Conservation (phyloP, 2,113 vertebrate species). For the Tragelaphus buxtoni region DNA sequence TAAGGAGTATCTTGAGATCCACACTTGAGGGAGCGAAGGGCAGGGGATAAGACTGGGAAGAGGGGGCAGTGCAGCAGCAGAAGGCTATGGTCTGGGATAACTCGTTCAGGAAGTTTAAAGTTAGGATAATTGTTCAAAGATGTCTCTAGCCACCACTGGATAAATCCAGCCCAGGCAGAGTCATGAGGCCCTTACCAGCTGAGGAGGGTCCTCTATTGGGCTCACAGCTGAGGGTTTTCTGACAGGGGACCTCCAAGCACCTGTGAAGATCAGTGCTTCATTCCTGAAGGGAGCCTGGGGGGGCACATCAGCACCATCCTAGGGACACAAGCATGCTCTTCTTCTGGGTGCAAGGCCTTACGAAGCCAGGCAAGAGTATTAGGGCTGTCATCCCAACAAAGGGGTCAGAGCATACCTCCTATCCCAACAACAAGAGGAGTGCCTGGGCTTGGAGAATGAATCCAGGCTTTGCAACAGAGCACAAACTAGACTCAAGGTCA, state of each 20-base stretch:
- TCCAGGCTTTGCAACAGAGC: background rate
- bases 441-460: background rate
- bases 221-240: background rate
- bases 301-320: background rate
- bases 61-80: background rate
- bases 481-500: background rate
- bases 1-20: background rate
- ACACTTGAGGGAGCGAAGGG: background rate
- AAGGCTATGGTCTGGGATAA: background rate
- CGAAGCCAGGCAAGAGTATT: background rate
- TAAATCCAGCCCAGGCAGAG: background rate
- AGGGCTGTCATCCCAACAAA: background rate
- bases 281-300: background rate
- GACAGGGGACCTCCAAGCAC: too few relatives aligned
- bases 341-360: background rate
- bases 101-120: background rate
- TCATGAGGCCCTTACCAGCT: background rate
- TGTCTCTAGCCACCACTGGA: background rate
- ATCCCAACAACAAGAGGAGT: background rate
- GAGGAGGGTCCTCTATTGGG: background rate
- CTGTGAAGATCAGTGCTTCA: background rate
- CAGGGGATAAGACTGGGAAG: background rate
- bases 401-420: background rate
- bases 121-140: background rate
- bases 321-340: background rate